Conservation (phyloP, 2,113 vertebrate genomes). For the Brachyhypopomus gauderio region DNA sequence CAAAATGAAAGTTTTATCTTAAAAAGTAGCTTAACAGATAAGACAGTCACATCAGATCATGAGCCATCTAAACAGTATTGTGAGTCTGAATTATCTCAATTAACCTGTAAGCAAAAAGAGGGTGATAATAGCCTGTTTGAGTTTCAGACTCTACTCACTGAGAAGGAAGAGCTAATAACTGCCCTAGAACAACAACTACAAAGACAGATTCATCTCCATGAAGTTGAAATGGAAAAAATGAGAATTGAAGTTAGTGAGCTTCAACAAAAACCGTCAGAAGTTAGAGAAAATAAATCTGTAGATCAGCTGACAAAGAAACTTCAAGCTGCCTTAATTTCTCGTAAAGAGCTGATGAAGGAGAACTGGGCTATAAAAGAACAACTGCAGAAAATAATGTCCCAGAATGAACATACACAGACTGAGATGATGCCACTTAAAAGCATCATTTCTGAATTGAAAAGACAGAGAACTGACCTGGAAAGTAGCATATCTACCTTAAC, state of each 20-base stretch:
- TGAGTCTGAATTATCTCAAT: constrained; percentile 8
- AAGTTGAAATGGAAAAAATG: constrained; percentile 60
- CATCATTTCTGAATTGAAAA: constrained; percentile 63
- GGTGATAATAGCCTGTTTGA: constrained; percentile 12
- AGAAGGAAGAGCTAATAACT: constrained; percentile 64
- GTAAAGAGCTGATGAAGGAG: constrained; percentile 82
- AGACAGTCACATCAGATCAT: constrained; percentile 33
- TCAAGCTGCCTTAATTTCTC: constrained; percentile 83
- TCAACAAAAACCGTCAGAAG: constrained; percentile 62
- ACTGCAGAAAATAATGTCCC: constrained; percentile 61
- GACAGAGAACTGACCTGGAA: constrained; percentile 64
- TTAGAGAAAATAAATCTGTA: constrained; percentile 59
- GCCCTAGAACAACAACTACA: constrained; percentile 68
- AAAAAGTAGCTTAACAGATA: constrained; percentile 41
- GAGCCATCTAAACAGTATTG: background rate
- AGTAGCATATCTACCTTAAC: constrained; percentile 23
- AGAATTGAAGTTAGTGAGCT: constrained; percentile 54
- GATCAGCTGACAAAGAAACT: constrained; percentile 79
- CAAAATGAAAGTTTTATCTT: constrained; percentile 63
- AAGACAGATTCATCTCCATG: constrained; percentile 59
- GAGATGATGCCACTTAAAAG: constrained; percentile 62
- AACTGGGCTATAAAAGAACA: constrained; percentile 75
- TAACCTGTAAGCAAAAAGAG: constrained; percentile 50
- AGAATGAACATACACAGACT: constrained; percentile 66
- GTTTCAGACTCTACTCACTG: constrained; percentile 52